Base-by-base conservation (phyloP, 1,140 invertebrate species). In the Neodiprion virginianus region DNA sequence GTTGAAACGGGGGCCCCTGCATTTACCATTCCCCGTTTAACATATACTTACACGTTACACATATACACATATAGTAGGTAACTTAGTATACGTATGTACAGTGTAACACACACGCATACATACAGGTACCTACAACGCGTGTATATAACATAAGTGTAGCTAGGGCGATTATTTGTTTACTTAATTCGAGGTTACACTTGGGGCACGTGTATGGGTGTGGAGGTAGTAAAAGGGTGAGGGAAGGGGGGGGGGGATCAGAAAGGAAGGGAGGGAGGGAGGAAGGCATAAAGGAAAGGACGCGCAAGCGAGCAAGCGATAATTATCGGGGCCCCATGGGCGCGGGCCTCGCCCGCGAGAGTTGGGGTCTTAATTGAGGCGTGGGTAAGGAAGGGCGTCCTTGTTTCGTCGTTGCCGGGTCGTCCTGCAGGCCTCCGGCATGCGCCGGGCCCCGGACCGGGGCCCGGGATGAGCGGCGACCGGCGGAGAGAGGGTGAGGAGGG, bases 231-330 rank as follows among this genome's bases (percentile, higher is more conserved):
- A 12, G 40, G 50, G 50, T 47, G 73, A 75, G 47, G 73, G 49
- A 73, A 48, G 69, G 28, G 28, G 72, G 12, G 28, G 50, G 17
- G 50, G 50, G 21, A 53, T 53, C 71, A 49, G 61, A 74, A 71
- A 76, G 23, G 69, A 50, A 76, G 53, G 76, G 68, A 78, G 75
- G 69, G 48, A 72, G 78, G 76, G 49, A 74, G 67, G 75, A 5
- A 40, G 28, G 28, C 28, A 40, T 40, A 40, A 40, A 40, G 28
- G 28, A 40, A 40, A 40, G 2, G 28, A 40, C 28, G 28, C 28
- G 28, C 28, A 40, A 40, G 28, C 28, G 28, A 61, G n/a, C 53
- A 61, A 61, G 53, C 53, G 53, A 61, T 61, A 61, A 61, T 61
- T 61, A 61, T 61, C 28, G 28, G 28, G 28, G 28, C 28, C 28